These are phyloP conservation scores for Peribatodes rhomboidaria DNA, from an alignment of 2,888 invertebrate genomes.

Conservation along the genomic window DNA sequence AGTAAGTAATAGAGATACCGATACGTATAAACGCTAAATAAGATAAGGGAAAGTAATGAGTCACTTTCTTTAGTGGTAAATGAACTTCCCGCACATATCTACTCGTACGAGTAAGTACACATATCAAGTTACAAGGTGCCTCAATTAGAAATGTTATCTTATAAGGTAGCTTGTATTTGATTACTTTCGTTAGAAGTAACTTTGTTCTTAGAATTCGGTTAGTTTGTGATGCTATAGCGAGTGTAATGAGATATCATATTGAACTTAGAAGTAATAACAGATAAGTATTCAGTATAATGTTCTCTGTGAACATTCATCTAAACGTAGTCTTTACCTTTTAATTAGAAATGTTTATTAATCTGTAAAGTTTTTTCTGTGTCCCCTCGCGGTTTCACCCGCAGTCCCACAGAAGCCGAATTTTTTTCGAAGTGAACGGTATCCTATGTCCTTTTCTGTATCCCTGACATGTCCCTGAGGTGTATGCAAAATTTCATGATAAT, in stretches of 20 bases:
- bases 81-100: constrained; percentile 40
- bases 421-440: too few species aligned
- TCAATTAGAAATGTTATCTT: constrained; percentile 20
- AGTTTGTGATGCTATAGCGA: constrained; percentile 22
- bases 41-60: constrained; percentile 54
- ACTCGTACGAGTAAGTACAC: constrained; percentile 21
- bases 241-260: constrained; percentile 18
- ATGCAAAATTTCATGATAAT: too few species aligned
- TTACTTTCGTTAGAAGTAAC: constrained; percentile 20
- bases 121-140: constrained; percentile 32
- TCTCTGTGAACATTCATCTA: background rate
- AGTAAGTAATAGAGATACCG: constrained; percentile 46
- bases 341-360: too few species aligned
- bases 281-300: background rate
- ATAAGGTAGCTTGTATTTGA: constrained; percentile 22
- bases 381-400: too few species aligned
- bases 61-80: constrained; percentile 46
- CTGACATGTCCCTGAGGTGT: too few species aligned
- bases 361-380: too few species aligned
- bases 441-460: too few species aligned
- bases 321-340: background rate
- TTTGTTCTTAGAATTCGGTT: constrained; percentile 22
- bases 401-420: too few species aligned
- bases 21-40: constrained; percentile 45
- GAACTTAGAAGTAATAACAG: background rate